These are phyloP conservation scores for Phyllopteryx taeniolatus DNA, from an alignment of 2,113 vertebrate species.

Conservation along the genomic window DNA sequence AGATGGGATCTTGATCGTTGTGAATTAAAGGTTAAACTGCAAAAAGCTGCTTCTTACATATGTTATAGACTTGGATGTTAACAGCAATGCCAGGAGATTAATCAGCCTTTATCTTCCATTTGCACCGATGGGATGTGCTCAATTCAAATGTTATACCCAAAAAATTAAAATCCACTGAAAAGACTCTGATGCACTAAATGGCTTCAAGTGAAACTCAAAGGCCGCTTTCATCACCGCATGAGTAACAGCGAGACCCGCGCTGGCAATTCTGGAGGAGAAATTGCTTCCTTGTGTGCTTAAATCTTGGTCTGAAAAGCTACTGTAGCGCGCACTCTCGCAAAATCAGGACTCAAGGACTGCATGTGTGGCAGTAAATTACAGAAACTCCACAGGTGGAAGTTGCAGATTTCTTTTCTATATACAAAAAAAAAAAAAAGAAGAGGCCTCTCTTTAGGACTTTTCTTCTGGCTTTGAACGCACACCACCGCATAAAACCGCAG, in stretches of 20 bases:
- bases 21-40: conserved; percentile 8
- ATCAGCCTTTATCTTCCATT: conserved; percentile 29
- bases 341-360: conserved; percentile 10
- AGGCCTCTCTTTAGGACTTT: conserved; percentile 22
- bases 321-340: conserved; percentile 22
- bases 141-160: conserved; percentile 14
- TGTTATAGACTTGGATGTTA: neutral
- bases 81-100: conserved; percentile 8
- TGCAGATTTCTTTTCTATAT: conserved; percentile 46
- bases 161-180: conserved; percentile 41
- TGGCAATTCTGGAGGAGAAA: conserved; percentile 54
- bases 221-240: conserved; percentile 45
- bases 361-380: conserved; percentile 31
- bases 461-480: conserved; percentile 50
- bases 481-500: conserved; percentile 45
- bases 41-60: neutral
- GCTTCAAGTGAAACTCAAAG: conserved; percentile 52
- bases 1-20: conserved; percentile 18
- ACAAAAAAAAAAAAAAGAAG: conserved; percentile 25
- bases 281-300: conserved; percentile 50
- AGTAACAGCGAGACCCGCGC: conserved; percentile 35
- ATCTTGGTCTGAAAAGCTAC: conserved; percentile 29
- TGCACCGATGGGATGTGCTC: conserved; percentile 29
- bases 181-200: conserved; percentile 53
- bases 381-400: conserved; percentile 29